Base-by-base conservation (phyloP, 2,113 vertebrate species). In the Haemorhous mexicanus region DNA sequence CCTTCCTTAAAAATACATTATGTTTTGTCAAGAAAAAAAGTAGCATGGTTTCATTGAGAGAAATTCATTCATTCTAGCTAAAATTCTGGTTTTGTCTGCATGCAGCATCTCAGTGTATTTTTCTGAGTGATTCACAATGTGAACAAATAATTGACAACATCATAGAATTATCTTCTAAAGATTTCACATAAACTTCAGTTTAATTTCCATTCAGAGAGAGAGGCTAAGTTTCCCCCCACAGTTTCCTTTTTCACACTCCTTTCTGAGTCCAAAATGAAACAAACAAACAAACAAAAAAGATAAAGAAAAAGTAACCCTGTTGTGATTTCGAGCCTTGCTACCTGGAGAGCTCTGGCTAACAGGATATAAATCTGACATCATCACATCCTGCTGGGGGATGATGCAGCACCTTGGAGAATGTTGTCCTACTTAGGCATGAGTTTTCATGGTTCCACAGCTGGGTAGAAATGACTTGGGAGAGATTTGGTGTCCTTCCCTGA, bases 81-180 rank as follows among this genome's bases (percentile, higher is more conserved):
- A 76, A 94, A 53, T 74, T 80, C 75, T 33, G 3, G 0, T 9
- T 89, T 49, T 59, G 7, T 67, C 70, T 52, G 21, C 11, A 16
- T 10, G 16, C 16, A 64, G 1, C 22, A 87, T 82, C 13, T 64
- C 44, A 72, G 44, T 5, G 1, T 50, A 68, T 61, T 95, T 91
- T 95, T 63, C 47, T 15, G 26, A 64, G 62, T 18, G 33, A 24
- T 61, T 76, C 43, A 44, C 23, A 80, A 23, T 41, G 28, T 3
- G 16, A 88, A 82, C 23, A 82, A 94, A 37, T 67, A 95, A 89
- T 86, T 92, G 26, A 32, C 69, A 89, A 28, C 53, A 90, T 87
- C 46, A 59, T 1, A 63, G 24, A 62, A 68, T 72, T 72, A 30
- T 47, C 13, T 86, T 90, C 53, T 55, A 72, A 37, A 53, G 61